These are phyloP conservation scores for Mesorhabditis belari DNA, from an alignment of 2,888 invertebrate species.

Conservation along the genomic window DNA sequence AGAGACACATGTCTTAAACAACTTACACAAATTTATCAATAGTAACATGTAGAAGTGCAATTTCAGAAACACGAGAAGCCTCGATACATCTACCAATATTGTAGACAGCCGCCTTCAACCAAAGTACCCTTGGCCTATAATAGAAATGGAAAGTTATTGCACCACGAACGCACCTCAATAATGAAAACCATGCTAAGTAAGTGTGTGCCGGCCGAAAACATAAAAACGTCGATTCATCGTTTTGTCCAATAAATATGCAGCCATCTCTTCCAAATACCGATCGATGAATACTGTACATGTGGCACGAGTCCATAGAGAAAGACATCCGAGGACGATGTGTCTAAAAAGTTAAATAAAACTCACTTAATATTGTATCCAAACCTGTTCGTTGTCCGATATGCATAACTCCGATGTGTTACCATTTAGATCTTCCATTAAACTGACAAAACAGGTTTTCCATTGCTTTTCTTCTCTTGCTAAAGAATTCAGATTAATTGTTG, in stretches of 20 bases:
- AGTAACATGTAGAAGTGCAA: neutral
- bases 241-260: conserved; percentile 16
- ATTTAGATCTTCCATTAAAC: conserved; percentile 3
- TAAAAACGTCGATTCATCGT: conserved; percentile 1
- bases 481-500: neutral
- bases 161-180: neutral
- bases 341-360: conserved; percentile 5
- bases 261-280: conserved; percentile 26
- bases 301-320: conserved; percentile 16
- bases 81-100: neutral
- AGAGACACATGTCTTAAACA: neutral
- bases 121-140: neutral
- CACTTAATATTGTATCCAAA: conserved; percentile 7
- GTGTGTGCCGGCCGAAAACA: conserved; percentile 5
- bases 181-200: conserved; percentile 13
- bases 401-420: conserved; percentile 5
- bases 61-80: neutral
- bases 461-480: conserved; percentile 29
- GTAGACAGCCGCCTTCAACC: neutral
- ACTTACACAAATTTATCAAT: neutral
- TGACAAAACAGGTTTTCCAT: conserved; percentile 23
- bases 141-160: no score
- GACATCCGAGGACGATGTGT: conserved; percentile 9
- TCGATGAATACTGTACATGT: conserved; percentile 24
- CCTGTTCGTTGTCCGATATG: conserved; percentile 8